Percentiles rank a stretch among this genome's conserved stretches.
These are phyloP conservation scores for Metalampra italica DNA, from an alignment of 2,888 invertebrate genomes.

Conservation along the genomic window DNA sequence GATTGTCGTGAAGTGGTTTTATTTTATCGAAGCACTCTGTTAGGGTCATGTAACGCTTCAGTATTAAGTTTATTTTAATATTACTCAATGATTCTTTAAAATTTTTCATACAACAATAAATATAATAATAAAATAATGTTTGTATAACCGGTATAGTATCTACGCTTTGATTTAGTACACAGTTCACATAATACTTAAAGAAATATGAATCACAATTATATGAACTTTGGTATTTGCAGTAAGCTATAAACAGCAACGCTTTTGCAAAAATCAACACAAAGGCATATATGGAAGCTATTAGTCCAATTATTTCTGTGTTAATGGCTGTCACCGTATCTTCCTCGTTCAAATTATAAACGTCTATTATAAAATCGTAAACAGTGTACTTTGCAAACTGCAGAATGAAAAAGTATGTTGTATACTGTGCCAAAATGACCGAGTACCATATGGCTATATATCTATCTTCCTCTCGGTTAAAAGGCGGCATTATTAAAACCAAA, in stretches of 20 bases:
- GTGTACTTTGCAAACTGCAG: neutral
- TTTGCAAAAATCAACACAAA: neutral
- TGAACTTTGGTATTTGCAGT: neutral
- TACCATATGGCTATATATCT: neutral
- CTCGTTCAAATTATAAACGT: neutral
- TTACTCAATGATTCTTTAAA: neutral
- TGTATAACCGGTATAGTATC: neutral
- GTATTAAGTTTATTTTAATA: neutral
- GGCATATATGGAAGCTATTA: neutral
- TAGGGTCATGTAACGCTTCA: neutral
- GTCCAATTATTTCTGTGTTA: neutral
- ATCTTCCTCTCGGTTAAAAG: neutral
- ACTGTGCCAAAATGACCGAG: neutral
- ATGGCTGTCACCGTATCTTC: neutral
- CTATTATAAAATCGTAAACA: neutral
- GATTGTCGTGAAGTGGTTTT: neutral
- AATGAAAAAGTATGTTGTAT: neutral
- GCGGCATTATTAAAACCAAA: neutral
- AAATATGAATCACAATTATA: neutral
- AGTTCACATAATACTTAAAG: neutral
- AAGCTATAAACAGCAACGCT: neutral
- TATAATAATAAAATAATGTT: neutral
- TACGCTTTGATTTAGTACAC: neutral
- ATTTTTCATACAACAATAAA: neutral
- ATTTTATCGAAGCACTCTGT: neutral